Evolutionary conservation across 2,113 vertebrate species (phyloP).

Genomic region (Ptilonorhynchus violaceus): DNA sequence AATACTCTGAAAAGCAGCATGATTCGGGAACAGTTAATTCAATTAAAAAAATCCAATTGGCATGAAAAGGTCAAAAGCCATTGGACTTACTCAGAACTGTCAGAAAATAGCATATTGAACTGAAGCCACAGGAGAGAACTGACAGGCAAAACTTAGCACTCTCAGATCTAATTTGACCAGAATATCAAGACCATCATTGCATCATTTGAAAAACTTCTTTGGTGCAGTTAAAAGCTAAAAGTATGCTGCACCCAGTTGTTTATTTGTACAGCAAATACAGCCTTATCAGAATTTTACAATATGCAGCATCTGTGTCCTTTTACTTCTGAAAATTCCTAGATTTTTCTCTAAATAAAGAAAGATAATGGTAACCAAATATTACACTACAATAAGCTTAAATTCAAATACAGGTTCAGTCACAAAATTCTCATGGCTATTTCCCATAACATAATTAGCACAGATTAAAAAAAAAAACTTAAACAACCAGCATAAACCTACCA

Average conservation of each 20-base stretch:
- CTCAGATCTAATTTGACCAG: neutral
- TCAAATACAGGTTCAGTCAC: neutral
- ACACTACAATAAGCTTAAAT: neutral
- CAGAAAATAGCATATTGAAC: constrained; percentile 33
- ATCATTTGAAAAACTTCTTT: neutral
- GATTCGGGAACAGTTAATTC: neutral
- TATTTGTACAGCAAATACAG: neutral
- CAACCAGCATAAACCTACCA: neutral
- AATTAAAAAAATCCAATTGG: neutral
- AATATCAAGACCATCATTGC: neutral
- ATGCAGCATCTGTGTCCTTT: neutral
- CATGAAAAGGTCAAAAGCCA: constrained; percentile 30
- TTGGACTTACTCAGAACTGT: neutral
- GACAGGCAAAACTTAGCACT: neutral
- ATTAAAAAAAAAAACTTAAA: neutral
- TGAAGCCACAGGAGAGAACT: neutral
- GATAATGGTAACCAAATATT: neutral
- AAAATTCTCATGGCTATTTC: neutral
- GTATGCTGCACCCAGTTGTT: neutral
- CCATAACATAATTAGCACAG: neutral
- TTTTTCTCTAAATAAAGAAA: neutral
- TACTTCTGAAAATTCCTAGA: neutral
- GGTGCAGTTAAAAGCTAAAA: neutral
- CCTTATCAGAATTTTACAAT: neutral
- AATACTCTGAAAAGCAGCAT: neutral